phyloP scores from a whole-genome alignment of 2,797 vertebrate species.

The Melanotaenia boesemani region DNA sequence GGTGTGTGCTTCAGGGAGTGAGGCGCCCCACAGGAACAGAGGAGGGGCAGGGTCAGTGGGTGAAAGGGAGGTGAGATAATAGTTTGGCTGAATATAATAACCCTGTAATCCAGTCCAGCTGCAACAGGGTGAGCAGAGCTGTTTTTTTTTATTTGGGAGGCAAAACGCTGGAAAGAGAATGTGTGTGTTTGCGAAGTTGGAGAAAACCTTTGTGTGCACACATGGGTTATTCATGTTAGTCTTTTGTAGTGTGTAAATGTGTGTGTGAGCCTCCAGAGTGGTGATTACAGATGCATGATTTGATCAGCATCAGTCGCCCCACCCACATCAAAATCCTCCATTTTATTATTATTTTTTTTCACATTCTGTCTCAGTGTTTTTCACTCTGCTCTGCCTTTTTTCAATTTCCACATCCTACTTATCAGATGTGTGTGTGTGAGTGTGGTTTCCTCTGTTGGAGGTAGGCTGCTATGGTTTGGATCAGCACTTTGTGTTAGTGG shows the following conservation, averaged over 20 bases:
- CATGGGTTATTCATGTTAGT: conserved; percentile 26
- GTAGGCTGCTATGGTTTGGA: conserved; percentile 60
- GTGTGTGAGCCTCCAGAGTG: conserved; percentile 7
- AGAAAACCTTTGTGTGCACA: conserved; percentile 32
- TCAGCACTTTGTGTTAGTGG: conserved; percentile 54
- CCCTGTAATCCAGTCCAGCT: conserved; percentile 80
- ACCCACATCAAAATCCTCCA: conserved; percentile 35
- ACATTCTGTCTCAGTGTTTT: conserved; percentile 1
- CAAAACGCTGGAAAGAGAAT: conserved; percentile 28
- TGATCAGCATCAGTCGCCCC: conserved; percentile 10
- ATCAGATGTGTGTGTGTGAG: conserved; percentile 18
- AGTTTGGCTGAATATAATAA: conserved; percentile 79
- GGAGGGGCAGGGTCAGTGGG: conserved; percentile 79
- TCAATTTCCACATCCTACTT: conserved; percentile 24
- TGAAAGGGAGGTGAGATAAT: conserved; percentile 82
- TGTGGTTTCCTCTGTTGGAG: conserved; percentile 54
- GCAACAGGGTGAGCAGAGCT: conserved; percentile 57
- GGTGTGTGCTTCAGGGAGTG: conserved; percentile 61
- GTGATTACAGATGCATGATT: conserved; percentile 9
- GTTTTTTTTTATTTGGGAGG: conserved; percentile 17
- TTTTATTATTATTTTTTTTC: conserved; percentile 3
- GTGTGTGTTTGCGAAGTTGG: conserved; percentile 30
- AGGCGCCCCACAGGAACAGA: conserved; percentile 74
- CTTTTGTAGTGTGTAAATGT: conserved; percentile 5
- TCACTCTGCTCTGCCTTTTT: neutral